phyloP scores from a whole-genome alignment of 2,797 vertebrate species.

The Amniataba percoides region DNA sequence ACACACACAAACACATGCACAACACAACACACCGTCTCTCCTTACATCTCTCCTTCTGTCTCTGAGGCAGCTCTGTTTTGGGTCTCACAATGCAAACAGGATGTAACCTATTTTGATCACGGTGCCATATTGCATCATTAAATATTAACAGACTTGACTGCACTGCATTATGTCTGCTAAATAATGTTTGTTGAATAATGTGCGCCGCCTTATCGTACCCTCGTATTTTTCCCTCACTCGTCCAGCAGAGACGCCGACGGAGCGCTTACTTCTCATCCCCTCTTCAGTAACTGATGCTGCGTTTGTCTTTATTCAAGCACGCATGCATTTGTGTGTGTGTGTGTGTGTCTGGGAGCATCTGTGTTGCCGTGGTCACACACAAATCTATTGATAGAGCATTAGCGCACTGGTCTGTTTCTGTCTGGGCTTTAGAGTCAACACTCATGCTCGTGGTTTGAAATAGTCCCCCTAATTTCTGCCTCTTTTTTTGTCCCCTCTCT shows the following conservation, averaged over 20 bases:
- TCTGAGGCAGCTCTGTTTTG: slow-evolving; percentile 74
- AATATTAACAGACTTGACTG: slow-evolving; percentile 84
- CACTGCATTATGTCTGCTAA: slow-evolving; percentile 81
- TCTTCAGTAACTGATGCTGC: slow-evolving; percentile 16
- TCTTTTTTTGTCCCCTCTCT: slow-evolving; percentile 46
- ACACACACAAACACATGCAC: slow-evolving; percentile 30
- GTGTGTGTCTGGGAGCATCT: slow-evolving; percentile 48
- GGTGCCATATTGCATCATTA: slow-evolving; percentile 88
- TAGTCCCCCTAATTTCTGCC: slow-evolving; percentile 52
- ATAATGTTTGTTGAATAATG: slow-evolving; percentile 76
- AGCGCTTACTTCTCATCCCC: slow-evolving; percentile 11
- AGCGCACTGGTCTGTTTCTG: slow-evolving; percentile 39
- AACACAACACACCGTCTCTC: slow-evolving; percentile 44
- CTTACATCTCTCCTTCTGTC: slow-evolving; percentile 59
- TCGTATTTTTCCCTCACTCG: slow-evolving; percentile 24
- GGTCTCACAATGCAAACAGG: slow-evolving; percentile 83
- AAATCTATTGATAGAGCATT: slow-evolving; percentile 67
- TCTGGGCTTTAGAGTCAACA: slow-evolving; percentile 53
- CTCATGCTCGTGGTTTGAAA: slow-evolving; percentile 53
- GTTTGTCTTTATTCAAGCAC: slow-evolving; percentile 29
- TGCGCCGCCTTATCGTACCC: slow-evolving; percentile 46
- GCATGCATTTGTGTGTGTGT: slow-evolving; percentile 2
- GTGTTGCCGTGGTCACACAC: slow-evolving; percentile 59
- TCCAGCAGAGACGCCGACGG: slow-evolving; percentile 2
- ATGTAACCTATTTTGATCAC: slow-evolving; percentile 87